These are phyloP conservation scores for Strix uralensis DNA, from an alignment of 2,113 vertebrate species.

Conservation along the genomic window DNA sequence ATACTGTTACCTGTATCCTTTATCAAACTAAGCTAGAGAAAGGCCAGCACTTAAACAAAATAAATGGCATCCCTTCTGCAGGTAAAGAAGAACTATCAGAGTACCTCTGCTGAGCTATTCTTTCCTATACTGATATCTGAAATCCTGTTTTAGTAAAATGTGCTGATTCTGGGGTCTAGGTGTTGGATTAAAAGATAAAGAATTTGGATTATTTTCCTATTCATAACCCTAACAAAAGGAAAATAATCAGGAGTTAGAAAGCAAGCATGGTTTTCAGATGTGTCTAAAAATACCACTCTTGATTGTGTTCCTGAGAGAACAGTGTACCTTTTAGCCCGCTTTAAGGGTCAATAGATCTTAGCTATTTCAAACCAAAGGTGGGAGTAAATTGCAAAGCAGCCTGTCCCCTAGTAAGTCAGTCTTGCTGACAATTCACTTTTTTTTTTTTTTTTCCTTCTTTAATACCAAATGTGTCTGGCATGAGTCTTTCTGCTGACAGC, in stretches of 20 bases:
- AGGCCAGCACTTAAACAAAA: not conserved
- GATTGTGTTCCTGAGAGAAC: not conserved
- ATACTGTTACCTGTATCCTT: not conserved
- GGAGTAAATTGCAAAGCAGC: conserved; percentile 2
- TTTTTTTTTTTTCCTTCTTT: not conserved
- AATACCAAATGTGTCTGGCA: not conserved
- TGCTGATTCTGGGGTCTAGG: not conserved
- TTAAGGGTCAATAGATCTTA: not conserved
- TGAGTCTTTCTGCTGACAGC: conserved; percentile 14
- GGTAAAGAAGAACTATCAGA: not conserved
- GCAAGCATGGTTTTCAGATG: not conserved
- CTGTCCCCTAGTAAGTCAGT: not conserved
- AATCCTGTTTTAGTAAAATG: not conserved
- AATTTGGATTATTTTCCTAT: not conserved
- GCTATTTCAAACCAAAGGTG: not conserved
- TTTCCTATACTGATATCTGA: not conserved
- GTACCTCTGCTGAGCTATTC: not conserved
- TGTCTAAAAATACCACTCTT: not conserved
- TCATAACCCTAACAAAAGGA: not conserved
- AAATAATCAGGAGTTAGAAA: not conserved
- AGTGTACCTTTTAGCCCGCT: not conserved
- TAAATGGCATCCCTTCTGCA: not conserved
- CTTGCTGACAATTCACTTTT: not conserved
- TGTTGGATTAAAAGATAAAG: not conserved
- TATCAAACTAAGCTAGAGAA: not conserved